Base-by-base conservation (phyloP, 2,888 invertebrate species). In the Thereva unica region DNA sequence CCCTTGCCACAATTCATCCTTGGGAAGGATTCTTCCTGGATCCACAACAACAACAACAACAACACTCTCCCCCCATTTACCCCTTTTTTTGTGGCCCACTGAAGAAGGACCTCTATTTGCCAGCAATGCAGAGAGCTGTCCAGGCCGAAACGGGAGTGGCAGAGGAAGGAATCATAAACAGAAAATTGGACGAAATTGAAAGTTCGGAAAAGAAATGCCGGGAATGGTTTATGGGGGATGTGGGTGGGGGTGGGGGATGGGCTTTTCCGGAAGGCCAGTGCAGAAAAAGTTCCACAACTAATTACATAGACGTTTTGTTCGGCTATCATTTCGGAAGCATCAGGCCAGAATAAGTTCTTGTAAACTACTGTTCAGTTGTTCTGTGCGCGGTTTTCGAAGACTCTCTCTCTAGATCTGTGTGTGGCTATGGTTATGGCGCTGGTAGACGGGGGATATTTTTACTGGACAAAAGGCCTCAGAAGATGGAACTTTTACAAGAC, bases 281-380 rank as follows among this genome's bases (percentile, higher is more conserved):
- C 55, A 55, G 41, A 55, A 61, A 61, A 61, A 61, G 49, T 61
- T 61, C 34, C 37, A 61, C 50, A 61, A 61, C 61, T 61, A 61
- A 61, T 61, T 61, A 61, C 61, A 61, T 9, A 40, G 50, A 37
- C 50, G 41, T 50, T 61, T 61, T 47, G 61, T 61, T 61, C 49
- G 50, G 61, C 61, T 41, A 50, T 61, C 61, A 61, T 50, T 61
- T 61, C 49, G 35, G 41, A 49, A 61, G 61, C 37, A 61, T 8
- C 61, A 12, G 50, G 41, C 50, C 40, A 50, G 61, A 61, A 61
- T 50, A 61, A 61, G 61, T 61, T 61, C 50, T 61, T 61, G 61
- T 61, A 50, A 61, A 61, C 61, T 61, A 50, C 61, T 40, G 61
- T 49, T 61, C 50, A 41, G 40, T 50, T 50, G 23, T 23, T 23